Evolutionary conservation across 2,797 vertebrate species (phyloP).

Genomic region (Manis pentadactyla): DNA sequence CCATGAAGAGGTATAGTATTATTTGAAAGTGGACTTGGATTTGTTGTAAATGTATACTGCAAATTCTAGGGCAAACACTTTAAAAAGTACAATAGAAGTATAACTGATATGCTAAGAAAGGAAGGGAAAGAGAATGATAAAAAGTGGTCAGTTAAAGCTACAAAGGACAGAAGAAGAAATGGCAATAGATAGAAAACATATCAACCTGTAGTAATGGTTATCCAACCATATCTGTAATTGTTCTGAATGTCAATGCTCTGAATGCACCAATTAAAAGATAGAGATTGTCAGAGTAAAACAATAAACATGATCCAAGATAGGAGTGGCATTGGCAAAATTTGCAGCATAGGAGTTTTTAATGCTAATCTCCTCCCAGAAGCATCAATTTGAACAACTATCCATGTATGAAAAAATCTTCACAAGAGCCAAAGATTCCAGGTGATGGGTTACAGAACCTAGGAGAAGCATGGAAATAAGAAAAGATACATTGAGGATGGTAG

Average conservation of each 20-base stretch:
- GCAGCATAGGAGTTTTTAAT: neutral
- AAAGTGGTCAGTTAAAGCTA: neutral
- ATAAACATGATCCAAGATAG: neutral
- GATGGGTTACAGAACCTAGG: neutral
- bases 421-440: neutral
- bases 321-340: neutral
- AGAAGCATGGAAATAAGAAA: neutral
- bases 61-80: neutral
- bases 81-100: neutral
- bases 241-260: neutral
- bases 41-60: neutral
- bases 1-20: neutral
- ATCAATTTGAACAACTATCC: neutral
- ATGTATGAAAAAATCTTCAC: neutral
- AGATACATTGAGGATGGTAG: neutral
- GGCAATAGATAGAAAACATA: neutral
- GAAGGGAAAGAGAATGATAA: neutral
- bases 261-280: neutral
- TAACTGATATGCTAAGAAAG: neutral
- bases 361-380: neutral
- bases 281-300: neutral
- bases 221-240: neutral
- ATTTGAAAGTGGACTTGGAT: neutral
- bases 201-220: neutral
- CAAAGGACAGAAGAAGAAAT: neutral